Evolutionary conservation across 1,140 invertebrate species (phyloP).

Genomic region (Macrobrachium rosenbergii): DNA sequence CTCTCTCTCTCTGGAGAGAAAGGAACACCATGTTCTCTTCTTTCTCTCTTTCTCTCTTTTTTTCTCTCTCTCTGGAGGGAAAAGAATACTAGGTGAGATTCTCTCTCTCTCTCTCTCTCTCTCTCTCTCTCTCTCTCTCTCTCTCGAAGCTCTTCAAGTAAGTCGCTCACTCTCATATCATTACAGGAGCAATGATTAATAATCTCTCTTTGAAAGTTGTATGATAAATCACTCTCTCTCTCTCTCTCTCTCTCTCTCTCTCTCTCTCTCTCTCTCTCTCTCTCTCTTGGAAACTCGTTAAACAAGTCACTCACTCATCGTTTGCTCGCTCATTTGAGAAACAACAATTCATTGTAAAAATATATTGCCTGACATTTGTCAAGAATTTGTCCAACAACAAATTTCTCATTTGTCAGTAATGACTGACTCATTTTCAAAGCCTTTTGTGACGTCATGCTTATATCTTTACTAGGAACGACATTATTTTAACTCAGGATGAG

Average conservation of each 20-base stretch:
- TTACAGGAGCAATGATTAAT: not conserved
- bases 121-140: slow-evolving; percentile 7
- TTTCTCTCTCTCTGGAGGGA: slow-evolving; percentile 22
- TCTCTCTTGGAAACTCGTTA: not conserved
- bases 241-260: not conserved
- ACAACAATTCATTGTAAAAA: not conserved
- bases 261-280: not conserved
- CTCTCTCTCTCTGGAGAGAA: too few species aligned
- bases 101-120: not conserved
- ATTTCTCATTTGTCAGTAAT: too few species aligned
- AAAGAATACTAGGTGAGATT: slow-evolving; percentile 32
- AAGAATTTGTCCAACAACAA: too few species aligned
- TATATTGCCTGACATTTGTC: not conserved
- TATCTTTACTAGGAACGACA: too few species aligned
- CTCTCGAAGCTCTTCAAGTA: too few species aligned
- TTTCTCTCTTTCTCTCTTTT: not conserved
- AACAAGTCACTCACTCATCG: not conserved
- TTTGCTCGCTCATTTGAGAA: not conserved
- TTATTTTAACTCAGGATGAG: too few species aligned
- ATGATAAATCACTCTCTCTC: not conserved
- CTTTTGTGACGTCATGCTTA: too few species aligned
- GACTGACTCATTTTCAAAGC: too few species aligned
- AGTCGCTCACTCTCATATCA: too few species aligned
- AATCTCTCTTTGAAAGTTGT: not conserved
- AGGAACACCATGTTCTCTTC: too few species aligned